Evolutionary conservation across 92 coral and sea anemone species (phyloP), one percentile per base, ranked within the genome.

Genomic region (Epizoanthus fatuus): DNA sequence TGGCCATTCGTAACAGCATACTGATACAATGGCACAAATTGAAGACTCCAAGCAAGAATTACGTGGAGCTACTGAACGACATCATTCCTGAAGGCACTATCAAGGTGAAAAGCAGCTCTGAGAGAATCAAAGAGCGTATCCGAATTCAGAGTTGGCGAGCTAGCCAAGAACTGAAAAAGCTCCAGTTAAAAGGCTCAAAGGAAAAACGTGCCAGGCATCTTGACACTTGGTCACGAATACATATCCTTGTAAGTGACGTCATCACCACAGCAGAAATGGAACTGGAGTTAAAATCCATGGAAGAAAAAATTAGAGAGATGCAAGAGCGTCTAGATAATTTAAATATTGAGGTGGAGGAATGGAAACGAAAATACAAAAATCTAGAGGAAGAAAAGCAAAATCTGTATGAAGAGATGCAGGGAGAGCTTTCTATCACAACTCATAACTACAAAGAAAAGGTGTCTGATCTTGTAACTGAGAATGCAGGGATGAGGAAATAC

Each of bases 291-390:
- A 72, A 80, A 38, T 12, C 76, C 44, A 32, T 67, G 47, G 44
- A 84, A 45, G 70, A 4, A 54, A 65, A 90, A 65, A 53, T 84
- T 5, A 35, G 25, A 59, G 63, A 53, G 6, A 14, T 88, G 63
- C 70, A 82, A 42, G 80, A 84, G 56, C 49, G 89, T 12, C 20
- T 69, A 35, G 89, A 89, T 19, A 83, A 77, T 55, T 56, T 84
- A 56, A 89, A 89, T 49, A 71, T 75, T 14, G 86, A 86, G 56
- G 64, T 90, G 32, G 91, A 75, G 19, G 85, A 77, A 20, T 91
- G 92, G 92, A 91, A 71, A 47, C 45, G 3, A 73, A 70, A 87
- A 66, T 83, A 58, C 64, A 67, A 66, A 22, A 79, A 87, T 73
- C 89, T 87, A 6, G 89, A 87, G 72, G 65, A 83, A 62, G 94